Conservation (phyloP, 2,113 vertebrate species). For the Sula dactylatra region DNA sequence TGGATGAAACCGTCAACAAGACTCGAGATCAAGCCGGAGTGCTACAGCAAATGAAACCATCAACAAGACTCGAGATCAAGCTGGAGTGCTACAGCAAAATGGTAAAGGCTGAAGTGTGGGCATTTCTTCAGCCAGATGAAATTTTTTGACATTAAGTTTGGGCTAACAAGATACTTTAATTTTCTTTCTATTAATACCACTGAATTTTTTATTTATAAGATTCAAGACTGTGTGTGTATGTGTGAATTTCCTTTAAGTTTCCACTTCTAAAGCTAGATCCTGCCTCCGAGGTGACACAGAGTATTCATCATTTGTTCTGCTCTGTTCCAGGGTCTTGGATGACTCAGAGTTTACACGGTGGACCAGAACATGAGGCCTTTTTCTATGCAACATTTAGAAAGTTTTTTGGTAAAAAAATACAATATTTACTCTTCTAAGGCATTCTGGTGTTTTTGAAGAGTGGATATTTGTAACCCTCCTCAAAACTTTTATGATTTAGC, state of each 20-base stretch:
- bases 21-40: not conserved
- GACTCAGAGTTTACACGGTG: not conserved
- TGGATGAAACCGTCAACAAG: not conserved
- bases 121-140: not conserved
- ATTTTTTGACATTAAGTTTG: not conserved
- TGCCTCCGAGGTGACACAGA: not conserved
- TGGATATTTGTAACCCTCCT: not conserved
- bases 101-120: not conserved
- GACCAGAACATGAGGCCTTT: not conserved
- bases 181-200: not conserved
- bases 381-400: not conserved
- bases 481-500: not conserved
- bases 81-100: accelerated
- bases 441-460: not conserved
- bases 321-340: not conserved
- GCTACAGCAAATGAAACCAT: not conserved
- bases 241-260: not conserved
- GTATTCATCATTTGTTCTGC: not conserved
- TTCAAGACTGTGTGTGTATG: not conserved
- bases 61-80: not conserved
- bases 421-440: not conserved
- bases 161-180: not conserved
- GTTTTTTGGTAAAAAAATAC: not conserved
- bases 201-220: not conserved
- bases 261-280: not conserved